phyloP scores from a whole-genome alignment of 2,888 invertebrate species.

The Apoderus coryli region DNA sequence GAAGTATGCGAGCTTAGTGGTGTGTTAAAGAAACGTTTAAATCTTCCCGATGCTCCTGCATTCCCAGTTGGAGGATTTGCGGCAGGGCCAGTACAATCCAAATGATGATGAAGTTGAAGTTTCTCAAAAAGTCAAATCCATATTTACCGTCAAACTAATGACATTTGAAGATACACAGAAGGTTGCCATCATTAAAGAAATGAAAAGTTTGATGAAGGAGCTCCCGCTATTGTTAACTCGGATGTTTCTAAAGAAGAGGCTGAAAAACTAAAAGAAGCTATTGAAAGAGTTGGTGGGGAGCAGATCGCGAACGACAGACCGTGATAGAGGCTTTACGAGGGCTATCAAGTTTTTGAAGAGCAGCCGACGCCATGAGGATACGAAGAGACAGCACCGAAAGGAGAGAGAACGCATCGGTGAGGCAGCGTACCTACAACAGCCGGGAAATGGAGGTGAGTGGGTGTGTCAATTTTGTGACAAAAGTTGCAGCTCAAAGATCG shows the following conservation, averaged over 20 bases:
- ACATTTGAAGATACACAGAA: slow-evolving; percentile 91
- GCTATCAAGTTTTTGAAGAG: too few species aligned
- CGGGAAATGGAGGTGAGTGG: too few species aligned
- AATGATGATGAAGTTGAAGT: slow-evolving; percentile 48
- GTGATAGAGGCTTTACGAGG: too few species aligned
- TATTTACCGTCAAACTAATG: slow-evolving; percentile 68
- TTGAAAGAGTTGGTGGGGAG: slow-evolving; percentile 83
- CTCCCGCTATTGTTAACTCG: slow-evolving; percentile 77
- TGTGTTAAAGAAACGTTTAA: slow-evolving; percentile 71
- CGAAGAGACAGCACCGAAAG: too few species aligned
- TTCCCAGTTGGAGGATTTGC: slow-evolving; percentile 66
- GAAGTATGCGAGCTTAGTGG: slow-evolving; percentile 90
- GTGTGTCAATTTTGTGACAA: too few species aligned
- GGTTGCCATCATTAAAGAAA: slow-evolving; percentile 92
- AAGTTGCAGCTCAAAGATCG: too few species aligned
- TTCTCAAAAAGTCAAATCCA: slow-evolving; percentile 43
- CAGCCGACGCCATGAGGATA: too few species aligned
- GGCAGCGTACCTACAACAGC: too few species aligned
- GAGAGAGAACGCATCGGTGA: too few species aligned
- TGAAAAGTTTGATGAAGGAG: slow-evolving; percentile 97
- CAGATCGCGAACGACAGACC: too few species aligned
- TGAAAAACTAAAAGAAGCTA: slow-evolving; percentile 75
- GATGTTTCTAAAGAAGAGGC: slow-evolving; percentile 93
- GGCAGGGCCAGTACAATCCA: slow-evolving; percentile 38
- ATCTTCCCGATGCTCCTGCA: slow-evolving; percentile 81